Evolutionary conservation across 2,888 invertebrate species (phyloP), one percentile per base, ranked within the genome.

Genomic region (Heliconius aoede): DNA sequence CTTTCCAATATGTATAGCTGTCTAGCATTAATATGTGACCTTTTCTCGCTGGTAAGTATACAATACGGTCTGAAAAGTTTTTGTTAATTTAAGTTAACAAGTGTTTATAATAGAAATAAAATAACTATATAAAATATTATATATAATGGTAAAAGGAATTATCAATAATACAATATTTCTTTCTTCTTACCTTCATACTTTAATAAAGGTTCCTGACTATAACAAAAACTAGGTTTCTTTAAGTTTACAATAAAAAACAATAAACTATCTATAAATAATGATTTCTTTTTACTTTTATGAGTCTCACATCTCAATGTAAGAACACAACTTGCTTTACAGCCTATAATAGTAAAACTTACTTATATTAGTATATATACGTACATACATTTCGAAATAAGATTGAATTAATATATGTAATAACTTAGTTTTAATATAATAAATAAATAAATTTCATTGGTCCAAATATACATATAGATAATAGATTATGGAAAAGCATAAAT

Each of bases 1-100:
- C 84, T 71, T 84, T 83, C 83, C 84, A 86, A 74, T 82, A 85
- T 13, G 85, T 85, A 62, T 85, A 85, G 13, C 85, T 84, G 71
- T 86, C 82, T 65, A 84, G 64, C 4, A 82, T 73, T 9, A 86
- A 81, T 60, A 85, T 74, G 71, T 83, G 78, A 15, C 85, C 83
- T 78, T 83, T 85, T 69, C 81, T 78, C 72, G 84, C 77, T 5
- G 84, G 84, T 72, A 85, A 79, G 65, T 82, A 85, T 55, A 75
- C 69, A 65, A 79, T 75, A 58, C 79, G 74, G 74, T 67, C 79
- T 79, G 79, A 71, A 79, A 79, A 62, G 51, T 69, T 51, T 51
- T 69, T 15, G 51, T 51, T 69, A 21, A n/a, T n/a, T n/a, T n/a
- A n/a, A n/a, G n/a, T n/a, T 69, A 55, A 51, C 21, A n/a, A n/a